phyloP scores from a whole-genome alignment of 2,113 vertebrate genomes.

The Poecilia latipinna region DNA sequence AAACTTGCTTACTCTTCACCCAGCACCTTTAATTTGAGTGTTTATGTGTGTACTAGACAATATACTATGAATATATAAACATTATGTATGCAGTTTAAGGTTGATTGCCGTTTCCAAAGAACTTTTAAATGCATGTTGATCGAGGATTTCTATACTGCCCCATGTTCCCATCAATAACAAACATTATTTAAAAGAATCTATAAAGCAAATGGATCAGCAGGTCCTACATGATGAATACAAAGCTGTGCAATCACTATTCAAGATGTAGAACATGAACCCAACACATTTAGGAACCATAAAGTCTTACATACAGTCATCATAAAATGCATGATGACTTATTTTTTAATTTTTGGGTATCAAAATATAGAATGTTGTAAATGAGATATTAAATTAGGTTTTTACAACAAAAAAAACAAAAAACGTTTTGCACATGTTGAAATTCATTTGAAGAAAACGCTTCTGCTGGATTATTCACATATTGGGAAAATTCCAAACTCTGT shows the following conservation, averaged over 20 bases:
- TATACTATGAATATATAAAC: not conserved
- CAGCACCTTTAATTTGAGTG: constrained; percentile 7
- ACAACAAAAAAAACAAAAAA: too few species aligned
- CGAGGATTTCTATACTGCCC: not conserved
- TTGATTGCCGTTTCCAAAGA: not conserved
- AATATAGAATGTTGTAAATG: not conserved
- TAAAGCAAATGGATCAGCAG: not conserved
- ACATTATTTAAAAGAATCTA: not conserved
- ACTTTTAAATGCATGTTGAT: not conserved
- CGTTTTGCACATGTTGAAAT: too few species aligned
- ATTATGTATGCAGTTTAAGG: not conserved
- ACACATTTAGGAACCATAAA: not conserved
- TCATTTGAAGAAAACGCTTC: too few species aligned
- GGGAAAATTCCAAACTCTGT: too few species aligned
- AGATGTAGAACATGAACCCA: not conserved
- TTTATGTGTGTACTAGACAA: too few species aligned
- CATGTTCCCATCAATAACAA: not conserved
- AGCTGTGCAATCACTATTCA: not conserved
- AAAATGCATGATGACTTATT: not conserved
- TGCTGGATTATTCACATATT: too few species aligned
- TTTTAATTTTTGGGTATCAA: not conserved
- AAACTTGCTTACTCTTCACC: constrained; percentile 13
- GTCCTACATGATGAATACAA: not conserved
- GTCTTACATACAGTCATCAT: not conserved
- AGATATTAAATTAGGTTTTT: too few species aligned